Conservation (phyloP, 2,888 invertebrate genomes). For the Polydrusus pterygomalis region DNA sequence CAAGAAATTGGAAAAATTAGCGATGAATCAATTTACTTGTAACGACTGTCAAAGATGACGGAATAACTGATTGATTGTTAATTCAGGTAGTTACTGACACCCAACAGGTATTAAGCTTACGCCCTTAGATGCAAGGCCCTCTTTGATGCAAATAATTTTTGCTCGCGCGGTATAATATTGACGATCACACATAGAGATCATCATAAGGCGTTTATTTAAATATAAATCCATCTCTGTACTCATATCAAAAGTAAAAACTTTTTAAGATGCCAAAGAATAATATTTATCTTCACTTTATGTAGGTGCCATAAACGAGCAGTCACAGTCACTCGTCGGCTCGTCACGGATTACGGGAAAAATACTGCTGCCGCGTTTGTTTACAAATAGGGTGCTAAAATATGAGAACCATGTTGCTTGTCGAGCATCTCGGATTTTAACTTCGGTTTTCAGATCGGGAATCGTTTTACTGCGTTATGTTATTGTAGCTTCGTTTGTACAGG, state of each 20-base stretch:
- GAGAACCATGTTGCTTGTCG: constrained; percentile 34
- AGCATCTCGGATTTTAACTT: not conserved
- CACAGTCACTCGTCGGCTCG: constrained; percentile 37
- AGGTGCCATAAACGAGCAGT: constrained; percentile 34
- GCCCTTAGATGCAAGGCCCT: too few relatives aligned
- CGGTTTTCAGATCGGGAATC: not conserved
- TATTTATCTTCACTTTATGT: constrained; percentile 37
- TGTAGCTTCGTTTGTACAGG: too few relatives aligned
- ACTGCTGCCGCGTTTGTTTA: constrained; percentile 36
- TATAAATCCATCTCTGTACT: constrained; percentile 21
- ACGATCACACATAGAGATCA: not conserved
- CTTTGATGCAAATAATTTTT: too few relatives aligned
- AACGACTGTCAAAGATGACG: too few relatives aligned
- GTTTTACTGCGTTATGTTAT: too few relatives aligned
- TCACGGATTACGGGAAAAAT: constrained; percentile 34
- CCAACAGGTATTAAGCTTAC: too few relatives aligned
- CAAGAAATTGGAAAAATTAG: too few relatives aligned
- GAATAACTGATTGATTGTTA: too few relatives aligned
- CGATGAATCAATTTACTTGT: too few relatives aligned
- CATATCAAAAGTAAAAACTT: constrained; percentile 30
- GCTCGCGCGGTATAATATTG: too few relatives aligned
- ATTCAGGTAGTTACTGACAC: too few relatives aligned
- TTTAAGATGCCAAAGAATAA: constrained; percentile 29
- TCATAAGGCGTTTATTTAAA: constrained; percentile 7
- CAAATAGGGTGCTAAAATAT: constrained; percentile 47